These are phyloP conservation scores for Drosophila nigromelanica DNA, from an alignment of 1,140 invertebrate species.

Conservation along the genomic window DNA sequence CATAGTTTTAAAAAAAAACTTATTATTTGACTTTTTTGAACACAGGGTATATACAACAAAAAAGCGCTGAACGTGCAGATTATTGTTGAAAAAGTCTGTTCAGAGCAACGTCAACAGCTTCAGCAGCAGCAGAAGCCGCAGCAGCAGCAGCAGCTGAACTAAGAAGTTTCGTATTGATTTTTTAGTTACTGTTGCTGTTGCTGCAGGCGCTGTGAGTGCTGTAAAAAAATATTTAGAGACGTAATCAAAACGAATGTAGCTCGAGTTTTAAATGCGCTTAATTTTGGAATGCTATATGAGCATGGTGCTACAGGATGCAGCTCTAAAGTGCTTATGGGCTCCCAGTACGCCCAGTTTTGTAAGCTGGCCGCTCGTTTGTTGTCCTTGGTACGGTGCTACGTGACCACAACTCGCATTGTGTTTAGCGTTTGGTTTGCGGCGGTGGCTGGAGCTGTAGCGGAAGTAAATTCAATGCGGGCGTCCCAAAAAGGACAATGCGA, in stretches of 20 bases:
- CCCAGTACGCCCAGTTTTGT: conserved; percentile 16
- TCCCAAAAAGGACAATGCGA: conserved; percentile 58
- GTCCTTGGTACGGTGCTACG: conserved; percentile 39
- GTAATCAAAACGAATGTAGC: conserved; percentile 67
- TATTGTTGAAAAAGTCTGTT: conserved; percentile 34
- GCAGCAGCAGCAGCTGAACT: neutral
- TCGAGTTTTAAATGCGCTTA: conserved; percentile 70
- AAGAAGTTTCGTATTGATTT: conserved; percentile 64
- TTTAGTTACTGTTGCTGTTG: conserved; percentile 16
- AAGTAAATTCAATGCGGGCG: conserved; percentile 74
- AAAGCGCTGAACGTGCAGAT: conserved; percentile 42
- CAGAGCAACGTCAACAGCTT: conserved; percentile 22
- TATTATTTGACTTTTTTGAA: neutral
- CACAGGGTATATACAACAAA: conserved; percentile 2
- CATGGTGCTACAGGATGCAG: conserved; percentile 44
- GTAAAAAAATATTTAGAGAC: conserved; percentile 33
- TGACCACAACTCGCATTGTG: conserved; percentile 55
- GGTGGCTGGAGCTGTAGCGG: conserved; percentile 33
- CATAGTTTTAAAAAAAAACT: neutral
- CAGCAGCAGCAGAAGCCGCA: neutral
- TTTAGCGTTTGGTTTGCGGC: conserved; percentile 41
- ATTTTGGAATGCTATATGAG: conserved; percentile 52
- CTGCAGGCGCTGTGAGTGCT: conserved; percentile 11
- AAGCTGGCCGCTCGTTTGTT: conserved; percentile 16
- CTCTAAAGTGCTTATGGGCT: conserved; percentile 49